A percentile compares a stretch with the other conserved stretches of the same genome.
phyloP scores from a whole-genome alignment of 2,797 vertebrate genomes.

The Potorous gilbertii region DNA sequence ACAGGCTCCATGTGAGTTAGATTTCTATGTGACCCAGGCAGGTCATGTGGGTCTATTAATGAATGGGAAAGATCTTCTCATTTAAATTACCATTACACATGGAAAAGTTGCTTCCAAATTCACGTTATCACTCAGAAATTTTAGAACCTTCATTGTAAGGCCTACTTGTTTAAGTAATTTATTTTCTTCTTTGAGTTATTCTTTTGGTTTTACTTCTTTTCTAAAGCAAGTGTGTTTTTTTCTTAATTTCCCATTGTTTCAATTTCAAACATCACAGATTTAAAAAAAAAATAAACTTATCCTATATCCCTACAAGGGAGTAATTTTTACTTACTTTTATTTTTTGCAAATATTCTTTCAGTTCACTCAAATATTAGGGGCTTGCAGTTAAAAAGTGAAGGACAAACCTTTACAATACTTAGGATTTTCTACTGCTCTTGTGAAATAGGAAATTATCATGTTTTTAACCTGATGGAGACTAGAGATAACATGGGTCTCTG shows the following conservation, averaged over 20 bases:
- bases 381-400: neutral
- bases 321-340: conserved; percentile 15
- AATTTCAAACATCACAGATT: neutral
- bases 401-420: neutral
- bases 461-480: too few species aligned
- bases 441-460: neutral
- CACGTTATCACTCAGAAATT: conserved; percentile 25
- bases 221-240: neutral
- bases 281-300: neutral
- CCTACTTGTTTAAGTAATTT: conserved; percentile 7
- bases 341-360: conserved; percentile 34
- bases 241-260: conserved; percentile 6
- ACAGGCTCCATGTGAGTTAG: too few species aligned
- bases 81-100: neutral
- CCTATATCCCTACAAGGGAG: neutral
- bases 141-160: conserved; percentile 23
- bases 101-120: conserved; percentile 54
- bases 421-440: neutral
- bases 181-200: neutral
- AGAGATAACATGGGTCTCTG: too few species aligned
- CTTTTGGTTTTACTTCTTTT: neutral
- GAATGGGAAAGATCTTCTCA: too few species aligned
- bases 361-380: neutral
- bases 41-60: too few species aligned
- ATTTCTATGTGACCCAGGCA: too few species aligned